These are phyloP conservation scores for Liasis olivaceus DNA, from an alignment of 2,797 vertebrate genomes.

Conservation along the genomic window DNA sequence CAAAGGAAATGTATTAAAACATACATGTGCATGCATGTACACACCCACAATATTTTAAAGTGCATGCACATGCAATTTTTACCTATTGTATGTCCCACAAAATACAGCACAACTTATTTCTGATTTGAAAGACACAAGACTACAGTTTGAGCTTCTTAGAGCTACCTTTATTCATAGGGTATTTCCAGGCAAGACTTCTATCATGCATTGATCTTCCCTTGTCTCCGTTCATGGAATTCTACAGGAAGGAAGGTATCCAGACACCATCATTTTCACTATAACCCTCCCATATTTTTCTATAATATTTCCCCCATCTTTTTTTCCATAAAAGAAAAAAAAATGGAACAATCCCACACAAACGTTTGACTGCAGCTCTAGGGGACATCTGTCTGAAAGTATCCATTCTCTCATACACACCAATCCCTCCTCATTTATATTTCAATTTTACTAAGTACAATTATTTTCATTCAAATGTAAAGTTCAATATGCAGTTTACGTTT, in stretches of 20 bases:
- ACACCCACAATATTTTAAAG: background rate
- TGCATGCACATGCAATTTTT: background rate
- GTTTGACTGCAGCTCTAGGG: background rate
- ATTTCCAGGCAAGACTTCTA: background rate
- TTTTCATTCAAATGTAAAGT: background rate
- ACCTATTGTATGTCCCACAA: background rate
- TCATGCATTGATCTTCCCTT: background rate
- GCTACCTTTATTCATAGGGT: background rate
- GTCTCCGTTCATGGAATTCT: background rate
- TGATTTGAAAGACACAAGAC: background rate
- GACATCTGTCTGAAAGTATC: background rate
- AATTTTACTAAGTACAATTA: background rate
- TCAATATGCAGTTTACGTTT: background rate
- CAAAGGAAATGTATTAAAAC: background rate
- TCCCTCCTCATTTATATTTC: background rate
- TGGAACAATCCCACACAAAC: background rate
- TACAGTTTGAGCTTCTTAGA: background rate
- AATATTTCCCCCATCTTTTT: background rate
- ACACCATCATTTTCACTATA: background rate
- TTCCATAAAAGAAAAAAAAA: background rate
- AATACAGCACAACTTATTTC: background rate
- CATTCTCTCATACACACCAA: background rate
- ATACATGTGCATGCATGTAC: background rate
- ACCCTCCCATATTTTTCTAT: background rate
- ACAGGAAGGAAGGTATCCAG: background rate